phyloP scores from a whole-genome alignment of 2,113 vertebrate genomes.

The Pedionomus torquatus region DNA sequence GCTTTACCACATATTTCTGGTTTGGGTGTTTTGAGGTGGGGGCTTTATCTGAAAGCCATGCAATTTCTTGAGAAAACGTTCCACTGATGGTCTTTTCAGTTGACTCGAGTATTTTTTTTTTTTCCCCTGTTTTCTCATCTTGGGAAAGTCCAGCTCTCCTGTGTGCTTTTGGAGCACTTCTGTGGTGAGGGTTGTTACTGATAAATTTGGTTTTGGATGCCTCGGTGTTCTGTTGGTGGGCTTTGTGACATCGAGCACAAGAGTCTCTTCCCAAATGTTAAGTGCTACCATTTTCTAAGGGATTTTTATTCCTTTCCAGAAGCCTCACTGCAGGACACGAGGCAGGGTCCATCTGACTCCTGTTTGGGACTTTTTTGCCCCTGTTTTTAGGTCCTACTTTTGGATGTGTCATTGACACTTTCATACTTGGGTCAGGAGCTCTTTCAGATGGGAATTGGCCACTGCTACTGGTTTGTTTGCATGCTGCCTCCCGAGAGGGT shows the following conservation, averaged over 20 bases:
- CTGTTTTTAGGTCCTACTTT: not conserved
- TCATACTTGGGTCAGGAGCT: not conserved
- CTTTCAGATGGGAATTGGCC: not conserved
- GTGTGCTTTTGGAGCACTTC: rapidly evolving
- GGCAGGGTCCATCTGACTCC: not conserved
- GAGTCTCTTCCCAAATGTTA: not conserved
- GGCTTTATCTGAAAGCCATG: not conserved
- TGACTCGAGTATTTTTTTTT: not conserved
- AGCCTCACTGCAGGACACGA: not conserved
- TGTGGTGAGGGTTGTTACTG: not conserved
- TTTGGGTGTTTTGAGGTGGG: not conserved
- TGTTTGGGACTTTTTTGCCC: not conserved
- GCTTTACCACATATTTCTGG: not conserved
- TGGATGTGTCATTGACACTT: not conserved
- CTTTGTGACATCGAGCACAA: too few relatives aligned
- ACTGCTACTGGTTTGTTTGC: not conserved
- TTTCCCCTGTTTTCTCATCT: not conserved
- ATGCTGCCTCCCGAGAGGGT: not conserved
- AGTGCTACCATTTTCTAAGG: not conserved
- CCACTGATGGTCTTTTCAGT: not conserved
- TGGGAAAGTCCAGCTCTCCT: not conserved
- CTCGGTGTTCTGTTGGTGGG: not conserved
- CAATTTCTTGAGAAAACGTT: not conserved
- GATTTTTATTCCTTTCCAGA: not conserved
- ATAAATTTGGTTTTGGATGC: not conserved